Percentiles rank a stretch among this genome's conserved stretches.
Conservation (phyloP, 2,888 invertebrate species). For the Pocota personata region DNA sequence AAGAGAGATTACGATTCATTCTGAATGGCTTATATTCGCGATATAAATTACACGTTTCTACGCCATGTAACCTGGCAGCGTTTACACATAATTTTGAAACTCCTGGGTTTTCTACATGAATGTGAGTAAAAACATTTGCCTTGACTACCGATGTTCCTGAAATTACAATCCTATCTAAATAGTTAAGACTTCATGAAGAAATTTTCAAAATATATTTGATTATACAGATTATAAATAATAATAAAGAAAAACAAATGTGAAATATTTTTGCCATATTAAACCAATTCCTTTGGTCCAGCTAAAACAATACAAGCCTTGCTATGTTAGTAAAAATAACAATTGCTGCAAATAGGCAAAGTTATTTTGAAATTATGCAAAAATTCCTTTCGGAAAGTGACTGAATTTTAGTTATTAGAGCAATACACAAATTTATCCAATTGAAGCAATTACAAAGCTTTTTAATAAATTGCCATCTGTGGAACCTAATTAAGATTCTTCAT, state of each 20-base stretch:
- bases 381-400: not conserved
- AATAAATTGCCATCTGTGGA: not conserved
- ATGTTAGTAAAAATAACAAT: not conserved
- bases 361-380: not conserved
- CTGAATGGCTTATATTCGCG: too few relatives aligned
- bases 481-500: not conserved
- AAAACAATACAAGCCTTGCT: not conserved
- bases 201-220: too few relatives aligned
- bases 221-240: not conserved
- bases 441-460: conserved; percentile 15
- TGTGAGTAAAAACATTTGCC: too few relatives aligned
- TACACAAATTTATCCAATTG: not conserved
- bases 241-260: not conserved
- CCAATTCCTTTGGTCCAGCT: not conserved
- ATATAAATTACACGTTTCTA: too few relatives aligned
- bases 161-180: too few relatives aligned
- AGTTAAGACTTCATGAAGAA: too few relatives aligned
- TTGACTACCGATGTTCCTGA: too few relatives aligned
- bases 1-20: too few relatives aligned
- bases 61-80: too few relatives aligned
- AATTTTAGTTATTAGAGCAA: not conserved
- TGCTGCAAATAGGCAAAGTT: not conserved
- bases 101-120: too few relatives aligned
- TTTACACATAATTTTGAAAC: too few relatives aligned
- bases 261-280: not conserved